Base-by-base conservation (phyloP, 1,140 invertebrate genomes). In the Rhizoglyphus robini region DNA sequence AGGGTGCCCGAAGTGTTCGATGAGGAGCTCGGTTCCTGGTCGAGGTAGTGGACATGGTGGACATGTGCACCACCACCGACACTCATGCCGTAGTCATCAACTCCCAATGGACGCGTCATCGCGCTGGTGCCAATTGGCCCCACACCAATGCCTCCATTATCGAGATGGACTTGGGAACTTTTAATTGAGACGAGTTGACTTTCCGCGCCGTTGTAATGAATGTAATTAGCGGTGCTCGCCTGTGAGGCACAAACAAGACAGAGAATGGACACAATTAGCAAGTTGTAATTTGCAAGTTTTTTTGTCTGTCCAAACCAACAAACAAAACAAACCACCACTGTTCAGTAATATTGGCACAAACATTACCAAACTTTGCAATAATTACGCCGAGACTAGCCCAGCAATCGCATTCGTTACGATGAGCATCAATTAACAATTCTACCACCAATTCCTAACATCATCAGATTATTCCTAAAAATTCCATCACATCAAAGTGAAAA, bases 131-230 rank as follows among this genome's bases (percentile, higher is more conserved):
- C 23, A 23, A 46, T 15, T 46, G 41, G 23, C 15, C 15, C 41
- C 41, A 46, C 15, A 15, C 41, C 41, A 46, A 15, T 46, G 15
- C 23, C 8, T 54, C 51, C 51, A 32, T 32, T 32, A 20, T 54
- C 31, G 51, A 27, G 51, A 54, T 54, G 51, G 23, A 54, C 20
- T 54, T 25, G 23, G 8, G 51, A 54, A 54, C 20, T 54, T 20
- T 54, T 54, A 8, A 54, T 54, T 54, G 51, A 54, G 15, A 54
- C 23, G 8, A 54, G 51, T 54, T 54, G 51, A 54, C 51, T 23
- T 11, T 54, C 51, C 8, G 23, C 20, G 20, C 20, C 23, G 8
- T 25, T 54, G 20, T 54, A 54, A 32, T 54, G 51, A 54, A 54
- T 8, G 20, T 54, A 54, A 54, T 54, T 54, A 54, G 51, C 8